Evolutionary conservation across 2,113 vertebrate species (phyloP).

Genomic region (Oncorhynchus gorbuscha): DNA sequence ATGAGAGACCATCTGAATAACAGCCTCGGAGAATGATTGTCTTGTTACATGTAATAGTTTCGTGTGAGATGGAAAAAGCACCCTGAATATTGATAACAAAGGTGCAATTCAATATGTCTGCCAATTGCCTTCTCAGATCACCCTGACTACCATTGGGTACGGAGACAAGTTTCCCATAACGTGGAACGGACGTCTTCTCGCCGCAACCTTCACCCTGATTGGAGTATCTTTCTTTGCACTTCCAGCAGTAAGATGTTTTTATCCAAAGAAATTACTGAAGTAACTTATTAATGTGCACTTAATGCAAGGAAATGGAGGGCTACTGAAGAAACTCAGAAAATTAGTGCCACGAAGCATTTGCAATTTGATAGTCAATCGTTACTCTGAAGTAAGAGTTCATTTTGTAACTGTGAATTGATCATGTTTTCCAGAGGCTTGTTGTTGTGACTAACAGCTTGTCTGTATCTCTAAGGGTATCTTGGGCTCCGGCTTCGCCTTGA

Average conservation of each 20-base stretch:
- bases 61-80: background rate
- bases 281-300: background rate
- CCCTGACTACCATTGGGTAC: slow-evolving; percentile 94
- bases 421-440: background rate
- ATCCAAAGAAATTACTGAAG: background rate
- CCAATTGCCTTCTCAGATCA: slow-evolving; percentile 78
- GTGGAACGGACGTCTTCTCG: slow-evolving; percentile 94
- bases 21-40: too few species aligned
- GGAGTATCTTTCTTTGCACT: slow-evolving; percentile 97
- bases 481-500: slow-evolving; percentile 87
- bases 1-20: too few species aligned
- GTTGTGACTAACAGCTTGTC: background rate
- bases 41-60: too few species aligned
- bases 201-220: slow-evolving; percentile 90
- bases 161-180: slow-evolving; percentile 97
- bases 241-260: slow-evolving; percentile 81
- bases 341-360: background rate
- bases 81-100: too few species aligned
- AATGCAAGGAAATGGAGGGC: background rate
- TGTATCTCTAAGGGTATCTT: slow-evolving; percentile 77
- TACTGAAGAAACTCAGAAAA: too few species aligned
- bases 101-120: too few species aligned
- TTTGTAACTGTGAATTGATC: too few species aligned
- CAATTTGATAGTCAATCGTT: background rate
- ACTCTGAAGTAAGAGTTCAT: background rate